Evolutionary conservation across 2,113 vertebrate species (phyloP).

Genomic region (Chloropsis hardwickii): DNA sequence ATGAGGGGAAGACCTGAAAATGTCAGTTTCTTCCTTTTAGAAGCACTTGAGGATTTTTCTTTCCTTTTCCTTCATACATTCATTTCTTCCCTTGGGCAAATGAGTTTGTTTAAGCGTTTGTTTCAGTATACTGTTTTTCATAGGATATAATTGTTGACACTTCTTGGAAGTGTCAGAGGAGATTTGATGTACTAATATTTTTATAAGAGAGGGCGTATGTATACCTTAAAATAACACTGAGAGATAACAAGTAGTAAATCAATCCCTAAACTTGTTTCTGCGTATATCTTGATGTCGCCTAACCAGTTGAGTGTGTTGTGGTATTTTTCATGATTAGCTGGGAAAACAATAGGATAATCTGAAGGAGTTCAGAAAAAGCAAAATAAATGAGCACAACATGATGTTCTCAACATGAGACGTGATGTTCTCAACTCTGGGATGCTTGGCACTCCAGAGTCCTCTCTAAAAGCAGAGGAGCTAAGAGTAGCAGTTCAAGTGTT

Average conservation of each 20-base stretch:
- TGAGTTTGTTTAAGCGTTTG: background rate
- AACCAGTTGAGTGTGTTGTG: background rate
- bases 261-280: background rate
- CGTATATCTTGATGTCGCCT: background rate
- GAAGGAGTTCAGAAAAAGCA: background rate
- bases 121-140: background rate
- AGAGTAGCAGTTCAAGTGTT: too few relatives aligned
- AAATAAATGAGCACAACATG: background rate
- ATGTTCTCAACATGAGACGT: too few relatives aligned
- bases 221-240: background rate
- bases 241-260: background rate
- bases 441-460: too few relatives aligned
- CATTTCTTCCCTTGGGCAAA: background rate
- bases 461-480: too few relatives aligned
- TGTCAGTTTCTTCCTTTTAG: conserved; percentile 41
- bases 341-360: background rate
- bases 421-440: too few relatives aligned
- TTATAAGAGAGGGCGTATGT: background rate
- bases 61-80: background rate
- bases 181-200: background rate
- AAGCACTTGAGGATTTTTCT: background rate
- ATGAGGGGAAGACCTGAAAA: conserved; percentile 59
- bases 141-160: background rate
- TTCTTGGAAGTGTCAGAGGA: background rate
- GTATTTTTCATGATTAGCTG: background rate